phyloP scores from a whole-genome alignment of 2,888 invertebrate genomes.

The Volucella zonaria region DNA sequence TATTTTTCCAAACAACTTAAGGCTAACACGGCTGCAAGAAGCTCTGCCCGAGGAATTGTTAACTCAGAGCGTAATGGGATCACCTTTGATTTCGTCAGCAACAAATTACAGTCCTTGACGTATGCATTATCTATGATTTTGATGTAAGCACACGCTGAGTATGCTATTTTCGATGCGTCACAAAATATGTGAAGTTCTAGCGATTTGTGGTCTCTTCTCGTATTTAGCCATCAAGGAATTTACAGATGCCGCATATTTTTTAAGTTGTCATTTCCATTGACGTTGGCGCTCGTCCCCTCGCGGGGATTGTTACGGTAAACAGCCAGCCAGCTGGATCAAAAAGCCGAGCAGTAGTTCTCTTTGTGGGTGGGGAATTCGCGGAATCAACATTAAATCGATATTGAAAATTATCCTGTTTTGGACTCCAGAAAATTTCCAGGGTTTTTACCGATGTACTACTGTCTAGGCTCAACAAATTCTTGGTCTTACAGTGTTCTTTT shows the following conservation, averaged over 20 bases:
- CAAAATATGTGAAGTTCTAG: not conserved
- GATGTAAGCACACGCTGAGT: no score
- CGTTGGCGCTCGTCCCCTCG: not conserved
- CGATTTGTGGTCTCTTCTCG: not conserved
- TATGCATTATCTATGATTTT: no score
- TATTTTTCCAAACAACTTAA: not conserved
- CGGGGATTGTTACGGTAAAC: not conserved
- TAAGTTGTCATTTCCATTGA: not conserved
- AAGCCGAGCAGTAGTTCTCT: not conserved
- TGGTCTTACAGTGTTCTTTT: no score
- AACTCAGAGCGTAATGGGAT: not conserved
- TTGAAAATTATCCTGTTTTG: no score
- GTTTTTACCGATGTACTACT: no score
- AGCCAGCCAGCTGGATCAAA: constrained; percentile 21
- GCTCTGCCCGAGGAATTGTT: not conserved
- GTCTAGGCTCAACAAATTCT: no score
- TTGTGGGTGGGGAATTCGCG: not conserved
- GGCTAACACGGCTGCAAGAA: no score
- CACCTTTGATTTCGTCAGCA: no score
- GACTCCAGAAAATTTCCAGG: not conserved
- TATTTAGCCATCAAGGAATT: not conserved
- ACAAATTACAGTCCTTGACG: no score
- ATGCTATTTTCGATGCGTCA: no score
- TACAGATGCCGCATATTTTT: not conserved
- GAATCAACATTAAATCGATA: not conserved